These are phyloP conservation scores for Euclidia mi DNA, from an alignment of 2,888 invertebrate species.

Conservation along the genomic window DNA sequence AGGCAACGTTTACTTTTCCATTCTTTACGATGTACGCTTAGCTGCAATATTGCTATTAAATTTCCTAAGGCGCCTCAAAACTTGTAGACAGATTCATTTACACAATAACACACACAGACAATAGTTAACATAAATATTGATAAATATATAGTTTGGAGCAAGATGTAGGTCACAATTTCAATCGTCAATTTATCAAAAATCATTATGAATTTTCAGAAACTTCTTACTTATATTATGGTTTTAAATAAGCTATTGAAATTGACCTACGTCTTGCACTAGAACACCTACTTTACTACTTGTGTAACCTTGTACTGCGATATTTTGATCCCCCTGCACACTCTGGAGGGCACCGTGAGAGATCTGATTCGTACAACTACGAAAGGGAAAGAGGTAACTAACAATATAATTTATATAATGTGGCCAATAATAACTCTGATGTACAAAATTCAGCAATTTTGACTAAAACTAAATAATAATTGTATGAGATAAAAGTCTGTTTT, in stretches of 20 bases:
- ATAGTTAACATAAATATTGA: not conserved
- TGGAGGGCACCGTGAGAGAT: slow-evolving; percentile 83
- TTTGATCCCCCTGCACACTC: slow-evolving; percentile 82
- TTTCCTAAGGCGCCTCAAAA: no score
- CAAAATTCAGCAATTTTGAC: no score
- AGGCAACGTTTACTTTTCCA: no score
- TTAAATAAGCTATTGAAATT: not conserved
- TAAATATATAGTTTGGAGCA: not conserved
- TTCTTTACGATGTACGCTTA: no score
- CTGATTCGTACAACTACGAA: slow-evolving; percentile 92
- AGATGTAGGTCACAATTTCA: not conserved
- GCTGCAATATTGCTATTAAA: no score
- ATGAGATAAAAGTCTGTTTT: no score
- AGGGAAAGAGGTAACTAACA: slow-evolving; percentile 92
- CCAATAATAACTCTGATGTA: no score
- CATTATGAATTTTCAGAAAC: no score
- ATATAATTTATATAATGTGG: not conserved
- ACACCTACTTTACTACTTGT: slow-evolving; percentile 25
- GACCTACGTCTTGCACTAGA: slow-evolving; percentile 12
- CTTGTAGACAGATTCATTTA: no score
- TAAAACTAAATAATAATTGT: no score
- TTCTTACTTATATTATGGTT: no score
- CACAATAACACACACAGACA: no score
- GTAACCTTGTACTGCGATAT: slow-evolving; percentile 73
- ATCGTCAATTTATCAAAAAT: not conserved